These are phyloP conservation scores for Malacoctenus gilli DNA, from an alignment of 2,797 vertebrate species.

Conservation along the genomic window DNA sequence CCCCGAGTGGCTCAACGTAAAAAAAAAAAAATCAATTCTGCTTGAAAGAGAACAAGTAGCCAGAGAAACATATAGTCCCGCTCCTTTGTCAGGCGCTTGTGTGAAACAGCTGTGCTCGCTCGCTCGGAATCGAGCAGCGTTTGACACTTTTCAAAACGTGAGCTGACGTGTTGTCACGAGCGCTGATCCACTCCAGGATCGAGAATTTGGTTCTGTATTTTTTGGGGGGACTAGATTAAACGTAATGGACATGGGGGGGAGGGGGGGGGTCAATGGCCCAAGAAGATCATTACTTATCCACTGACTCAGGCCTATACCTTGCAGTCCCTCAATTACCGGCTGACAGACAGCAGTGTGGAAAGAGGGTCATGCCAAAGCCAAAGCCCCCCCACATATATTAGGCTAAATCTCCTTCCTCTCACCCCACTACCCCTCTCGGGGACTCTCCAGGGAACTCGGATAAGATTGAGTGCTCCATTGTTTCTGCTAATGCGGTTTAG, in stretches of 20 bases:
- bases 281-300: constrained; percentile 67
- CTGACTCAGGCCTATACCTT: constrained; percentile 51
- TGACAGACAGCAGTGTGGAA: constrained; percentile 61
- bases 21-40: constrained; percentile 8
- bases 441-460: constrained; percentile 54
- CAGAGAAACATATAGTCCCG: constrained; percentile 7
- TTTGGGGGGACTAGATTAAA: constrained; percentile 62
- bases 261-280: constrained; percentile 55
- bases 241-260: constrained; percentile 40
- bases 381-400: constrained; percentile 46
- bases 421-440: constrained; percentile 45
- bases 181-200: constrained; percentile 33
- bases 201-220: constrained; percentile 65
- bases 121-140: constrained; percentile 32
- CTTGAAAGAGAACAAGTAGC: constrained; percentile 7
- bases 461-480: constrained; percentile 76
- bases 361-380: constrained; percentile 61
- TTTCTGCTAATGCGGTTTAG: constrained; percentile 77
- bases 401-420: constrained; percentile 65
- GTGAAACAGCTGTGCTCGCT: constrained; percentile 43
- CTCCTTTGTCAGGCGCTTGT: constrained; percentile 25
- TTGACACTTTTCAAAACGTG: constrained; percentile 37
- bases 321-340: constrained; percentile 67
- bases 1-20: background rate
- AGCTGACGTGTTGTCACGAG: constrained; percentile 42